Percentiles rank a stretch among this genome's conserved stretches.
Evolutionary conservation across 2,888 invertebrate genomes (phyloP).

Genomic region (Rhyacophila evoluta): DNA sequence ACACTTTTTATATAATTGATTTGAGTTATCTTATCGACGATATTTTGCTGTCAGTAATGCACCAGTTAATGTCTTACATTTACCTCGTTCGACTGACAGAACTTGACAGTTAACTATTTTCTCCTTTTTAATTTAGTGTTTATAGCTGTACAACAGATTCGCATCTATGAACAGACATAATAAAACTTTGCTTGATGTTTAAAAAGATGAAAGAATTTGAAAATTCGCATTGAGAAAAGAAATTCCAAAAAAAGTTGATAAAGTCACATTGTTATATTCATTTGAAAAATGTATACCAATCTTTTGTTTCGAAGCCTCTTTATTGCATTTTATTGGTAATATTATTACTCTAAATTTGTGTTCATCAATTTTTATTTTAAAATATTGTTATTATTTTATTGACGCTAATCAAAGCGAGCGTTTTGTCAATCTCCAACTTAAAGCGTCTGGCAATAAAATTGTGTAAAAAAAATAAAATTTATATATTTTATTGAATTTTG

Average conservation of each 20-base stretch:
- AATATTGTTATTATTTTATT: too few species aligned
- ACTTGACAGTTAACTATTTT: background rate
- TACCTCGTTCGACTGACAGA: background rate
- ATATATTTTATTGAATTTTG: background rate
- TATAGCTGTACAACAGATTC: background rate
- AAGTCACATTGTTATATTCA: too few species aligned
- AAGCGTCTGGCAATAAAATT: background rate
- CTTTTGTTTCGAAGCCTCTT: too few species aligned
- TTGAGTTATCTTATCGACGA: background rate
- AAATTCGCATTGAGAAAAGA: too few species aligned
- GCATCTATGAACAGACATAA: too few species aligned
- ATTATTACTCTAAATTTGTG: too few species aligned
- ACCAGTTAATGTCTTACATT: background rate
- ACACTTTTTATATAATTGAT: background rate
- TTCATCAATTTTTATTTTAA: too few species aligned
- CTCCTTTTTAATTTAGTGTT: background rate
- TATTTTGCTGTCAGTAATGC: background rate
- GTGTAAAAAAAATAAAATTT: background rate
- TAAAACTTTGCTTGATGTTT: too few species aligned
- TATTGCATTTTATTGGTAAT: too few species aligned
- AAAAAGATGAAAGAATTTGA: too few species aligned
- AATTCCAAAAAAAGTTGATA: too few species aligned
- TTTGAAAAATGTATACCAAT: too few species aligned
- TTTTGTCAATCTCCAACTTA: background rate
- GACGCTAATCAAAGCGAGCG: background rate